phyloP scores from a whole-genome alignment of 2,888 invertebrate species.

The Diarsia rubi region DNA sequence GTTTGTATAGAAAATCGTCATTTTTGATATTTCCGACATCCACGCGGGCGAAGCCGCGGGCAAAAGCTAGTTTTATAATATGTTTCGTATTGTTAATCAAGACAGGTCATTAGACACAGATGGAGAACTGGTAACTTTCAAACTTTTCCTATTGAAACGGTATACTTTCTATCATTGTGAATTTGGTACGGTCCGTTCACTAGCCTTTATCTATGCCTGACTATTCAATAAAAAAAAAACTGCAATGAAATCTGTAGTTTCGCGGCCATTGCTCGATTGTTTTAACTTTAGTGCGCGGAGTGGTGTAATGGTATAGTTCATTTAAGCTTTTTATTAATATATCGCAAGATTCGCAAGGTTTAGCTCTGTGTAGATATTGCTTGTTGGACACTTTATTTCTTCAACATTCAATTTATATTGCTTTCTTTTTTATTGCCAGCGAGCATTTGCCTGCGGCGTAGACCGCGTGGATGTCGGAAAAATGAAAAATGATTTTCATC shows the following conservation, averaged over 20 bases:
- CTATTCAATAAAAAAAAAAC: constrained; percentile 17
- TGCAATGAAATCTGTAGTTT: constrained; percentile 14
- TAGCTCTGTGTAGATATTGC: background rate
- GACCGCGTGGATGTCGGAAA: too few species aligned
- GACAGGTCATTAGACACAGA: background rate
- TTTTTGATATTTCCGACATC: too few species aligned
- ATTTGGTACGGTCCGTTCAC: background rate
- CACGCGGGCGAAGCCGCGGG: too few species aligned
- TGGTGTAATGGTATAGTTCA: constrained; percentile 23
- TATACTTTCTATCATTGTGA: constrained; percentile 18
- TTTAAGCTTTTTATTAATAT: constrained; percentile 9
- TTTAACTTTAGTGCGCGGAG: constrained; percentile 24
- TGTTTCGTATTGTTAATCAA: background rate
- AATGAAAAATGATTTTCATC: too few species aligned
- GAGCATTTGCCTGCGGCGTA: too few species aligned
- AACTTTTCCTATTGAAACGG: background rate
- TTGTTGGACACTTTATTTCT: background rate
- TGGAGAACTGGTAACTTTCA: background rate
- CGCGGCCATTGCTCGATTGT: constrained; percentile 22
- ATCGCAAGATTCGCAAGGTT: constrained; percentile 4
- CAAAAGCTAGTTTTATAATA: too few species aligned
- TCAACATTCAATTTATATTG: background rate
- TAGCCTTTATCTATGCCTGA: background rate
- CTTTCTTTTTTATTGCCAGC: background rate
- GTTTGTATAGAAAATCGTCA: too few species aligned